These are phyloP conservation scores for Phenganax subtilis DNA, from an alignment of 92 coral and sea anemone species.

Conservation along the genomic window DNA sequence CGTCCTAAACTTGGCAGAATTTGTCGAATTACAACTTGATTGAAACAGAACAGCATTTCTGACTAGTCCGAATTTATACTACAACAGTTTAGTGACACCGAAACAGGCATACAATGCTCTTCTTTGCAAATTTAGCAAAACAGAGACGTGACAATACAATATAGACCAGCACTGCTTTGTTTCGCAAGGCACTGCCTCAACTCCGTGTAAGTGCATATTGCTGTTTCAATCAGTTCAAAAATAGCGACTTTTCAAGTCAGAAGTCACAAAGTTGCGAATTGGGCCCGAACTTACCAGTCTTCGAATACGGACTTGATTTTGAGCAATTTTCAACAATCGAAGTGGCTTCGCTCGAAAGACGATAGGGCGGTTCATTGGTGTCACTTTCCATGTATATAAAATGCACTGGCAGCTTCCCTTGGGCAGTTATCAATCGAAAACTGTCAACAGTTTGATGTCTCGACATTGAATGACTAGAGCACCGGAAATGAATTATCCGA, in stretches of 20 bases:
- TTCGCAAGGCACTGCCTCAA: too few relatives aligned
- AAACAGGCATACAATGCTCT: too few relatives aligned
- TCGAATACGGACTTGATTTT: background rate
- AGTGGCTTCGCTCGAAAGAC: background rate
- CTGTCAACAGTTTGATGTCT: constrained; percentile 36
- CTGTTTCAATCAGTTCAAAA: background rate
- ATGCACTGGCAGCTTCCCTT: constrained; percentile 35
- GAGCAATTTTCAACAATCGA: background rate
- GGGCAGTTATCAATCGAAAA: constrained; percentile 42
- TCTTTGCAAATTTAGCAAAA: too few relatives aligned
- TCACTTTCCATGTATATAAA: constrained; percentile 41
- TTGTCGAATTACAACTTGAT: too few relatives aligned
- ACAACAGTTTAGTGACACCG: too few relatives aligned
- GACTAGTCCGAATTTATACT: too few relatives aligned
- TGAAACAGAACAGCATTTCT: too few relatives aligned
- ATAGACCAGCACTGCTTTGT: too few relatives aligned
- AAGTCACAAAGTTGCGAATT: background rate
- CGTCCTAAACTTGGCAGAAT: too few relatives aligned
- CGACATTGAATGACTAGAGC: constrained; percentile 24
- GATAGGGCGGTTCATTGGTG: constrained; percentile 37
- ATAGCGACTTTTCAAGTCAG: background rate
- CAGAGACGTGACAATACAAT: too few relatives aligned
- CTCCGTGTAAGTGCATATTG: too few relatives aligned
- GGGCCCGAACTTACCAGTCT: background rate
- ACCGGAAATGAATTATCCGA: constrained; percentile 26